Evolutionary conservation across 2,888 invertebrate genomes (phyloP), one percentile per base, ranked within the genome.

Genomic region (Salpingus planirostris): DNA sequence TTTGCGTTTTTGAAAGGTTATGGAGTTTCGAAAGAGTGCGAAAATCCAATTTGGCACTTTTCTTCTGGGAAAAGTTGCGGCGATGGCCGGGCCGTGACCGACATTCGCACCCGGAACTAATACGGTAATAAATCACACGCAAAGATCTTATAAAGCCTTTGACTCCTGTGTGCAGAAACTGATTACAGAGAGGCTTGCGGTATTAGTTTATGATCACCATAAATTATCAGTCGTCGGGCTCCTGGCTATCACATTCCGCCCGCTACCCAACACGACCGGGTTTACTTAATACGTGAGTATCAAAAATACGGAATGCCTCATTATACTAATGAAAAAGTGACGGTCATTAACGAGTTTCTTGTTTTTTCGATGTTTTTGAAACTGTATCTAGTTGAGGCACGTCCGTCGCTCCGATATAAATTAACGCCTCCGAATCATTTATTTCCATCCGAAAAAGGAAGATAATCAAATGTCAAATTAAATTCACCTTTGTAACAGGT

Each of bases 71-170:
- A n/a, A n/a, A n/a, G n/a, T n/a, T n/a, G n/a, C n/a, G n/a, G n/a
- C n/a, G n/a, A n/a, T n/a, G n/a, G n/a, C n/a, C n/a, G n/a, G n/a
- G 42, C 44, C 43, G 43, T 47, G 46, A 49, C 48, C 51, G 47
- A 49, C 39, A 43, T 49, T 44, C 38, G 24, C 43, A 42, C 39
- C 49, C 50, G 52, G 50, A 52, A 54, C 52, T 42, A 52, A 54
- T 48, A 40, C 27, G 39, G 42, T 43, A 46, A 52, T 54, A 54
- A 54, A 54, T 54, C 53, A 53, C 47, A 44, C 31, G 43, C n/a
- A 18, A 43, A 45, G 45, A 44, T 42, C 47, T 45, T 46, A 47
- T 50, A n/a, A 53, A 53, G 49, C 50, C 52, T 47, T 52, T 52
- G 47, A 47, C 51, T 50, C 31, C 45, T 37, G 43, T 38, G 38